Evolutionary conservation across 1,140 invertebrate genomes (phyloP).

Genomic region (Eueides isabella): DNA sequence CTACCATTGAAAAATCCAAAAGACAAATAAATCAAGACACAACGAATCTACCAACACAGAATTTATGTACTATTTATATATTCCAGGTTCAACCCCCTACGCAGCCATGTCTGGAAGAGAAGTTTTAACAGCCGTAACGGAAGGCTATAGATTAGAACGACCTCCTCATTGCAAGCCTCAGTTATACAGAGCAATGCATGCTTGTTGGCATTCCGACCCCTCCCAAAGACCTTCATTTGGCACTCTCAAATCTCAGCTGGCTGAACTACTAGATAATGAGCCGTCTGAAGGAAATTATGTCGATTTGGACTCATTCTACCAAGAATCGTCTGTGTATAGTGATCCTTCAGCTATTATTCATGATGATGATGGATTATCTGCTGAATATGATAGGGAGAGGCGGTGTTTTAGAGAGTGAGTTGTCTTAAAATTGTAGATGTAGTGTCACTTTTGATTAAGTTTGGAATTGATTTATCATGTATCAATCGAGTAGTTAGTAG

Average conservation of each 20-base stretch:
- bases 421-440: conserved; percentile 5
- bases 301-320: conserved; percentile 90
- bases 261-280: conserved; percentile 86
- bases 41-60: too few relatives aligned
- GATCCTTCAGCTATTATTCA: conserved; percentile 79
- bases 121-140: conserved; percentile 89
- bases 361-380: conserved; percentile 76
- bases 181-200: conserved; percentile 88
- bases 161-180: conserved; percentile 89
- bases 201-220: conserved; percentile 90
- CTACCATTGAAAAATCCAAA: too few relatives aligned
- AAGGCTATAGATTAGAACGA: conserved; percentile 88
- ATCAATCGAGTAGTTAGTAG: too few relatives aligned
- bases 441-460: too few relatives aligned
- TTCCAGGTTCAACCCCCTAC: conserved; percentile 90
- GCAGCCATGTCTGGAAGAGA: conserved; percentile 90
- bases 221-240: conserved; percentile 88
- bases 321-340: conserved; percentile 85
- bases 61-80: neutral
- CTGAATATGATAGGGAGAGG: conserved; percentile 74
- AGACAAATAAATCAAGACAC: too few relatives aligned
- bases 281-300: conserved; percentile 88
- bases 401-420: conserved; percentile 75
- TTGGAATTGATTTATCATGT: too few relatives aligned
- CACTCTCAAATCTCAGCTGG: conserved; percentile 86